phyloP scores from a whole-genome alignment of 2,797 vertebrate genomes.

The Eidolon dupreanum region DNA sequence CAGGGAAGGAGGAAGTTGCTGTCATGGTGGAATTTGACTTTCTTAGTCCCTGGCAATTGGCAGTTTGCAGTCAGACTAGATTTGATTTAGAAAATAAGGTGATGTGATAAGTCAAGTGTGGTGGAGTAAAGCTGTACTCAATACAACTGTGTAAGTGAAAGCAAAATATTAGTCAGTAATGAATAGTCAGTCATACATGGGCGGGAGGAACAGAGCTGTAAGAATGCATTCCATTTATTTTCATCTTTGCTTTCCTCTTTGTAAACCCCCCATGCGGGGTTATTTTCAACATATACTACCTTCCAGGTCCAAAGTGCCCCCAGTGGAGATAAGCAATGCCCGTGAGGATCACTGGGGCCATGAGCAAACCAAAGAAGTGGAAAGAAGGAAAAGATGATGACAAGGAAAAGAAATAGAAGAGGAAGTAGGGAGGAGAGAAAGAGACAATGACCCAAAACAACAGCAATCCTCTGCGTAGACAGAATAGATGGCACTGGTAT shows the following conservation, averaged over 20 bases:
- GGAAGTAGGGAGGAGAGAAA: neutral
- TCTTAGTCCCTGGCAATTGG: neutral
- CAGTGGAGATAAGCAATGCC: neutral
- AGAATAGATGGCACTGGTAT: fast-evolving
- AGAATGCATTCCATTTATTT: neutral
- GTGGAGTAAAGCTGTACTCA: neutral
- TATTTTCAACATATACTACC: neutral
- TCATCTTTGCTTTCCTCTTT: neutral
- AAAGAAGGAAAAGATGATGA: neutral
- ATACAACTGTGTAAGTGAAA: neutral
- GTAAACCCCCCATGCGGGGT: neutral
- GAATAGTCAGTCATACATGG: neutral
- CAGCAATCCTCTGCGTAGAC: neutral
- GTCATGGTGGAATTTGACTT: neutral
- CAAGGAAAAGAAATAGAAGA: neutral
- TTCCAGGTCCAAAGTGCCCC: neutral
- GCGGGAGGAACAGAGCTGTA: neutral
- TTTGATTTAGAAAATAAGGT: slow-evolving; percentile 49
- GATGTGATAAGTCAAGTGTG: neutral
- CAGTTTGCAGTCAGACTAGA: slow-evolving; percentile 27
- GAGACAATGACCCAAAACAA: neutral
- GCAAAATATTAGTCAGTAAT: neutral
- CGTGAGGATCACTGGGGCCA: neutral
- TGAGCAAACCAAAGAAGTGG: neutral
- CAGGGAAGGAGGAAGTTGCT: neutral